Conservation (phyloP, 1,140 invertebrate genomes). For the Lethocerus indicus region DNA sequence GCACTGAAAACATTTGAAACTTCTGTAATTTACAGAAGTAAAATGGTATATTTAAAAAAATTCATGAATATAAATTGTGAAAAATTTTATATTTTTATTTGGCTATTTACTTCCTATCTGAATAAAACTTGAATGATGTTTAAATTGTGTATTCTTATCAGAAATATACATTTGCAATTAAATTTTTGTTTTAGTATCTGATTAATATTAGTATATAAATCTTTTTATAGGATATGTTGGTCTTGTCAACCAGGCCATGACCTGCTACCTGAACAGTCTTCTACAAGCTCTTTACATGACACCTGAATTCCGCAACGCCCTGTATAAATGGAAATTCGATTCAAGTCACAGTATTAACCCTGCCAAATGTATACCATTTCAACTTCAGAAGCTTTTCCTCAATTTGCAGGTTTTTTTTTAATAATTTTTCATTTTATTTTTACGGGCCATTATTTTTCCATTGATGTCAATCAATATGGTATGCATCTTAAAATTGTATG, state of each 20-base stretch:
- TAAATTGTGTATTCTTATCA: no score
- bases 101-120: no score
- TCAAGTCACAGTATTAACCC: constrained; percentile 34
- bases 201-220: no score
- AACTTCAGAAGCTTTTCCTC: constrained; percentile 76
- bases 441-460: not conserved
- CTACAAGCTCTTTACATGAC: constrained; percentile 85
- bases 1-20: no score
- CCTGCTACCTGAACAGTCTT: constrained; percentile 82
- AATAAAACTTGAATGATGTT: no score
- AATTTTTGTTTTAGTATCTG: no score
- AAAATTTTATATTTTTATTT: no score
- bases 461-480: not conserved
- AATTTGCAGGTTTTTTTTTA: constrained; percentile 49
- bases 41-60: no score
- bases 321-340: constrained; percentile 77
- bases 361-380: constrained; percentile 63
- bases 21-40: no score
- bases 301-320: constrained; percentile 82
- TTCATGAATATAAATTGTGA: no score
- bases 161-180: no score
- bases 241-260: constrained; percentile 87
- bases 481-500: no score
- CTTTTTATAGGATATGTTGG: constrained; percentile 66
- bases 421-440: not conserved